Conservation (phyloP, 1,140 invertebrate genomes). For the Pseudoatta argentina region DNA sequence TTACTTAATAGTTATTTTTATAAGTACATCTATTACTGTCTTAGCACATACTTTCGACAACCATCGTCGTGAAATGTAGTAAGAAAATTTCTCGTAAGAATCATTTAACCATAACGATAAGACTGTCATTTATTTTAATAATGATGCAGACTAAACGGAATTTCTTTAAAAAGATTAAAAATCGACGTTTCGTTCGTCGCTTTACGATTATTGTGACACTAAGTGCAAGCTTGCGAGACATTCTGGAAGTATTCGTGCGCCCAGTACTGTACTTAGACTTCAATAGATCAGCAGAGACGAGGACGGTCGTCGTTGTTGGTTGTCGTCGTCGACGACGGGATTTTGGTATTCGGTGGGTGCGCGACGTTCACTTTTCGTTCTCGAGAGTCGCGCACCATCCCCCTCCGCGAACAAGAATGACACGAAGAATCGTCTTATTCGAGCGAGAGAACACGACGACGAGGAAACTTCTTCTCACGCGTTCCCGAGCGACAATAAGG, state of each 20-base stretch:
- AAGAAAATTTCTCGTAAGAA: not conserved
- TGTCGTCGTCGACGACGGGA: slow-evolving; percentile 38
- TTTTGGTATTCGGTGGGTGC: slow-evolving; percentile 81
- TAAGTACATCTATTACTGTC: not conserved
- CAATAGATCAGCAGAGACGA: slow-evolving; percentile 51
- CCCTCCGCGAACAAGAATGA: slow-evolving; percentile 72
- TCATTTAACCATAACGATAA: not conserved
- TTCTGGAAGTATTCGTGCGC: slow-evolving; percentile 8
- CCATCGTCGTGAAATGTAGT: not conserved
- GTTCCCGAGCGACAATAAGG: slow-evolving; percentile 80
- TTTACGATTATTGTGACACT: slow-evolving; percentile 15
- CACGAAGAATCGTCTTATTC: slow-evolving; percentile 84
- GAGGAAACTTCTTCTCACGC: slow-evolving; percentile 78
- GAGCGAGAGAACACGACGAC: slow-evolving; percentile 74
- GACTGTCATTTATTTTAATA: not conserved
- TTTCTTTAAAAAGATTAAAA: slow-evolving; percentile 9
- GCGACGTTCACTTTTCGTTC: slow-evolving; percentile 80
- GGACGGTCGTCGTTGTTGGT: slow-evolving; percentile 20
- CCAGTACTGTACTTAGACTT: slow-evolving; percentile 3
- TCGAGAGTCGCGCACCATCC: slow-evolving; percentile 46
- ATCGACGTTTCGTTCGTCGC: not conserved
- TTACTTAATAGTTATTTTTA: not conserved
- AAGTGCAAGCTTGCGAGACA: slow-evolving; percentile 30
- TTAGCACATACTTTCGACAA: not conserved
- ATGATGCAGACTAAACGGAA: not conserved